Conservation (phyloP, 2,888 invertebrate species). For the Sphaerophoria taeniata region DNA sequence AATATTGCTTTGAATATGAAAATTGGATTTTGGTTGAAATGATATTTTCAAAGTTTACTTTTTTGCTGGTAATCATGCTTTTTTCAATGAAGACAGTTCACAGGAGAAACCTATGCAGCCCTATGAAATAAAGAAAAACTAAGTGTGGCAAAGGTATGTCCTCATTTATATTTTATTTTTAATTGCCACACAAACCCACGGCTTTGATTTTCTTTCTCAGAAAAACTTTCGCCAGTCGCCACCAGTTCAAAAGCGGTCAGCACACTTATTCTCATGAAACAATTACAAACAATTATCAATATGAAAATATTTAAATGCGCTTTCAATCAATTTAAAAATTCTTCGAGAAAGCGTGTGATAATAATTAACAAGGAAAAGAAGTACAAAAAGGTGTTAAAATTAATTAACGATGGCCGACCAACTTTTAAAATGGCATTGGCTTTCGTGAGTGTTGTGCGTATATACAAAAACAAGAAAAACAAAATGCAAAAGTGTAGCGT, state of each 20-base stretch:
- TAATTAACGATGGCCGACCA: constrained; percentile 4
- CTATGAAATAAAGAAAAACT: no score
- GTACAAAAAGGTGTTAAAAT: constrained; percentile 10
- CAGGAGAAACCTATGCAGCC: no score
- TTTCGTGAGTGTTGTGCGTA: neutral
- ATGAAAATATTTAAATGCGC: neutral
- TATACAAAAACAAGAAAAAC: neutral
- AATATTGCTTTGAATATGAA: neutral
- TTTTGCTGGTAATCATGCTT: no score
- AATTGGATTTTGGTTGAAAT: neutral
- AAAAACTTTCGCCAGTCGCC: no score
- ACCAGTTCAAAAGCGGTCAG: neutral
- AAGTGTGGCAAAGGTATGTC: no score
- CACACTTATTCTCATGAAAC: neutral
- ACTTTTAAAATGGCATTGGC: constrained; percentile 6
- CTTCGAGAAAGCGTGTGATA: neutral
- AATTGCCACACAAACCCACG: no score
- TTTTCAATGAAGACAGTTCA: no score
- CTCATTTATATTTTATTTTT: no score
- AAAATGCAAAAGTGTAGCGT: neutral
- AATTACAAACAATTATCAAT: neutral
- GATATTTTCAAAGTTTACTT: no score
- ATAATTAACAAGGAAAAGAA: neutral
- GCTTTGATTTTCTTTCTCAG: no score
- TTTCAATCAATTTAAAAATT: constrained; percentile 2